These are phyloP conservation scores for Bubalus kerabau DNA, from an alignment of 2,113 vertebrate species.

Conservation along the genomic window DNA sequence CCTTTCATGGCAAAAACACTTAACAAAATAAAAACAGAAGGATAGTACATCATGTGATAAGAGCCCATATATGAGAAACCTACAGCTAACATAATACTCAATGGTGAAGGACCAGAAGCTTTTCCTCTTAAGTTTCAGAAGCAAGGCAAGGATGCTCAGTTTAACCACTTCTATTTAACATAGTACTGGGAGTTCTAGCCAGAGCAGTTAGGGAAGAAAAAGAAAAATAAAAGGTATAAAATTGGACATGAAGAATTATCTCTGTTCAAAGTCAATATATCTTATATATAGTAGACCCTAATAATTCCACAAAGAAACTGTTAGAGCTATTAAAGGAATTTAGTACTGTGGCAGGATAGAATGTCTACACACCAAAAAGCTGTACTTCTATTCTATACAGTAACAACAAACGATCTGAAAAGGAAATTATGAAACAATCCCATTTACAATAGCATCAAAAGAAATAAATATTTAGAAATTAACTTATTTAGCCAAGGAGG, in stretches of 20 bases:
- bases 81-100: not conserved
- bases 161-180: not conserved
- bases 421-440: not conserved
- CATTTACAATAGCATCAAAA: not conserved
- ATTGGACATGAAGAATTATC: not conserved
- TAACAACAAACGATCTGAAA: not conserved
- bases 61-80: not conserved
- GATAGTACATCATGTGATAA: not conserved
- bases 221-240: not conserved
- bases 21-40: not conserved
- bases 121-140: not conserved
- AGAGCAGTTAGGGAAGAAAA: not conserved
- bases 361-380: not conserved
- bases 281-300: not conserved
- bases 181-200: not conserved
- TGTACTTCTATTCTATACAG: not conserved
- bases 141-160: not conserved
- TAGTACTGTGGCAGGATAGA: not conserved
- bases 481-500: not conserved
- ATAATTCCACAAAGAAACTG: not conserved
- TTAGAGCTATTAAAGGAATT: not conserved
- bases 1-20: not conserved
- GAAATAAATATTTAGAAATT: not conserved
- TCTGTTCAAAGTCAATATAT: not conserved
- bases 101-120: not conserved